These are phyloP conservation scores for Archocentrus centrarchus DNA, from an alignment of 2,113 vertebrate genomes.

Conservation along the genomic window DNA sequence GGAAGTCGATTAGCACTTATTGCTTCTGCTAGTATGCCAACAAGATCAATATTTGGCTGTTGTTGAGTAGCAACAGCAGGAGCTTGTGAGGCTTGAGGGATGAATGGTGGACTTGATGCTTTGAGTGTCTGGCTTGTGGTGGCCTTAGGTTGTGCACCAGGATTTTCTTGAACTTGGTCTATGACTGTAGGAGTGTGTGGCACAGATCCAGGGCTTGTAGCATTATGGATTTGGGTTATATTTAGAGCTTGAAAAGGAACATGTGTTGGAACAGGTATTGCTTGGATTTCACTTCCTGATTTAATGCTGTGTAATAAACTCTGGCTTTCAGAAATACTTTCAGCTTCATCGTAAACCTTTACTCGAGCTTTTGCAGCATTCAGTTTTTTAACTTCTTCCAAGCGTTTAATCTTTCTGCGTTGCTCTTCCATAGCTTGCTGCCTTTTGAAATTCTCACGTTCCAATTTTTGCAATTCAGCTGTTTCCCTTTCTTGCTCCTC, in stretches of 20 bases:
- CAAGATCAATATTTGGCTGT: not conserved
- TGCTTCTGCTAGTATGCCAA: not conserved
- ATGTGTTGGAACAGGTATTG: no score
- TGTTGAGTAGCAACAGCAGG: no score
- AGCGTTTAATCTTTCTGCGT: slow-evolving; percentile 15
- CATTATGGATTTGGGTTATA: no score
- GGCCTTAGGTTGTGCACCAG: no score
- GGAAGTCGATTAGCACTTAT: slow-evolving; percentile 20
- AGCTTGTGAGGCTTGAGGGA: not conserved
- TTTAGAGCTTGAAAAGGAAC: no score
- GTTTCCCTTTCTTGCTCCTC: slow-evolving; percentile 38
- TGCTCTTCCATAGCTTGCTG: slow-evolving; percentile 36
- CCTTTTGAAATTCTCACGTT: slow-evolving; percentile 31
- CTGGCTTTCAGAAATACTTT: not conserved
- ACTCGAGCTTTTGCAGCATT: slow-evolving; percentile 30
- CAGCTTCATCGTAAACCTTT: slow-evolving; percentile 22
- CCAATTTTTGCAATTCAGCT: slow-evolving; percentile 21
- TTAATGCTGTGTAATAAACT: no score
- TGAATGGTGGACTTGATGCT: no score
- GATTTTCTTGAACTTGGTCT: no score
- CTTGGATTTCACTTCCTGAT: not conserved
- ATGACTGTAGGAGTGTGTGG: not conserved
- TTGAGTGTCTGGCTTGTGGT: no score
- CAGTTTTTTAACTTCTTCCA: slow-evolving; percentile 26
- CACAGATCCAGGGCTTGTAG: no score